Evolutionary conservation across 2,797 vertebrate genomes (phyloP), one percentile per base, ranked within the genome.

Genomic region (Poecile montanus): DNA sequence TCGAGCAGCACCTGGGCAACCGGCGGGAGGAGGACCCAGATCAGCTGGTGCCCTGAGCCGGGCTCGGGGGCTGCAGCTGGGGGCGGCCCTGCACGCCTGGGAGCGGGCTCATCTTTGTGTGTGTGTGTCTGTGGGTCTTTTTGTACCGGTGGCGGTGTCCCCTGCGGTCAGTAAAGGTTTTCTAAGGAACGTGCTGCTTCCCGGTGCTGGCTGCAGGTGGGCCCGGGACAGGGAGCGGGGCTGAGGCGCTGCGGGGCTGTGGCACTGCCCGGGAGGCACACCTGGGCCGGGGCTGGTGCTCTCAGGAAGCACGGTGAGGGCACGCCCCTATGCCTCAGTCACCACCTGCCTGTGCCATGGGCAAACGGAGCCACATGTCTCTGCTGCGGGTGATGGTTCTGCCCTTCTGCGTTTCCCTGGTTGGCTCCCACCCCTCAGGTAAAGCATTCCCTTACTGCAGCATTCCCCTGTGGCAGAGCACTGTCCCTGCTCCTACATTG

Each of bases 1-100:
- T 99, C 85, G 98, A 99, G 96, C 98, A 97, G 42, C 99, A 99
- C 85, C 95, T 99, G 67, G 97, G 98, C 85, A 97, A 91, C 77
- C 98, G 99, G 81, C 98, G 91, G 88, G 97, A 97, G 78, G 98
- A 99, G 61, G 88, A 98, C 77, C 62, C 99, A 95, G 98, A 99
- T 96, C 99, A 98, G 83, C 98, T 99, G 36, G 88, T 57, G 16
- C 87, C 89, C 65, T 99, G 96, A 98, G 58, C 60, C 2, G 11
- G 27, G 22, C 42, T 7, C 20, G 13, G 20, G 36, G 29, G 29
- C 60, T 8, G 56, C 50, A 29, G 30, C 61, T 13, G 3, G 23
- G 50, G 36, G 29, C 2, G 7, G 42, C 26, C 18, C 42, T 23
- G 62, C 5, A 1, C 2, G 54, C 66, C 22, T 2, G 8, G 40